Evolutionary conservation across 1,140 invertebrate genomes (phyloP).

Genomic region (Helicoverpa zea): DNA sequence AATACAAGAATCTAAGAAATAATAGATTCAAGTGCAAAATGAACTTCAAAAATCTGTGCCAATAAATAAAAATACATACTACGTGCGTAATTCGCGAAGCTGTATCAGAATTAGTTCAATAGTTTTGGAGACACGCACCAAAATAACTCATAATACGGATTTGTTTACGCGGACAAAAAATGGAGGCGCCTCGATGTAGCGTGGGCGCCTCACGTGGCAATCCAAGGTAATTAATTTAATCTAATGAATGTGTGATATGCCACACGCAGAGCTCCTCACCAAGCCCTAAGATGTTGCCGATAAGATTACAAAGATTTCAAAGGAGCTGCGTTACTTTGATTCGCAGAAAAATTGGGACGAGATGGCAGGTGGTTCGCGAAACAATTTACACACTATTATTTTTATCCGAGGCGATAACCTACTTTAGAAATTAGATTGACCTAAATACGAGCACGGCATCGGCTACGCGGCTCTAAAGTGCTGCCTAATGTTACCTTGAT

Average conservation of each 20-base stretch:
- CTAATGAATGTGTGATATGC: conserved; percentile 15
- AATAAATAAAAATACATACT: conserved; percentile 34
- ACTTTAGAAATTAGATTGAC: conserved; percentile 37
- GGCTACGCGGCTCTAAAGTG: background rate
- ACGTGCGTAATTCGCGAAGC: conserved; percentile 5
- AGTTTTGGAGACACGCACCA: conserved; percentile 24
- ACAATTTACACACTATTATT: conserved; percentile 40
- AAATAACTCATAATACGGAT: conserved; percentile 39
- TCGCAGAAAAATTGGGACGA: background rate
- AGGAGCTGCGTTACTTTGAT: background rate
- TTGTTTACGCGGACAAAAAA: conserved; percentile 35
- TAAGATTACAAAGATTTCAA: no score
- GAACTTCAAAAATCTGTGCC: conserved; percentile 21
- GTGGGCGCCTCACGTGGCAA: conserved; percentile 35
- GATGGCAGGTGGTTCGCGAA: conserved; percentile 15
- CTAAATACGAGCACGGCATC: background rate
- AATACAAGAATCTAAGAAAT: conserved; percentile 13
- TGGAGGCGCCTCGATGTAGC: conserved; percentile 17
- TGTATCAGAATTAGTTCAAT: conserved; percentile 13
- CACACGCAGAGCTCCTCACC: background rate
- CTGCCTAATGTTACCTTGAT: conserved; percentile 24
- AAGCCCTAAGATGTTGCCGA: background rate
- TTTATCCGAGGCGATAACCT: conserved; percentile 40
- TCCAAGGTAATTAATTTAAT: conserved; percentile 36
- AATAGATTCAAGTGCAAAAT: background rate